These are phyloP conservation scores for Bufo gargarizans DNA, from an alignment of 2,113 vertebrate species.

Conservation along the genomic window DNA sequence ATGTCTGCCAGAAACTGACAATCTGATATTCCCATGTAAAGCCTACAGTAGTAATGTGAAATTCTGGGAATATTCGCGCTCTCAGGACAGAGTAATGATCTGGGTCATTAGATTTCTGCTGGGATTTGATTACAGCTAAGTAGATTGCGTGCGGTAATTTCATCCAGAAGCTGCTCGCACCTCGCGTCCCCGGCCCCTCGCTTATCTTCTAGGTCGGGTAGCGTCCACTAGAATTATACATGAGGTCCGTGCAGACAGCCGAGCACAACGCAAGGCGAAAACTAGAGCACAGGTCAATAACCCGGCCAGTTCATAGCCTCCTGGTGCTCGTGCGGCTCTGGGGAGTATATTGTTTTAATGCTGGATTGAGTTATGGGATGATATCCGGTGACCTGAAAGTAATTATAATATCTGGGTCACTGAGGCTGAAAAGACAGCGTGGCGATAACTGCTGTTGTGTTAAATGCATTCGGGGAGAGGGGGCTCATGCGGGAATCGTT, in stretches of 20 bases:
- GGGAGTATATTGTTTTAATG: not conserved
- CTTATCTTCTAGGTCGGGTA: not conserved
- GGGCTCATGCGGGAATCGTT: too few species aligned
- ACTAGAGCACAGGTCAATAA: not conserved
- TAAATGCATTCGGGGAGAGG: not conserved
- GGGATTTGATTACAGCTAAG: conserved; percentile 40
- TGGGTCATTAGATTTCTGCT: conserved; percentile 12
- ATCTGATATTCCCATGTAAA: not conserved
- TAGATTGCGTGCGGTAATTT: conserved; percentile 7
- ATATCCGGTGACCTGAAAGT: not conserved
- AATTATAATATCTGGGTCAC: conserved; percentile 13
- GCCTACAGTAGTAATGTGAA: not conserved
- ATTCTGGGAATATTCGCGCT: not conserved
- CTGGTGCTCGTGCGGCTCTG: not conserved
- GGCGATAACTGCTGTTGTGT: not conserved
- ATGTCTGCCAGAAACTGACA: not conserved
- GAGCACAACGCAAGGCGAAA: not conserved
- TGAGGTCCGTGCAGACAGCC: not conserved
- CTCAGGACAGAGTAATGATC: not conserved
- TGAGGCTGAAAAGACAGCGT: not conserved
- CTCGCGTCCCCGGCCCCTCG: not conserved
- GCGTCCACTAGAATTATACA: conserved; percentile 6
- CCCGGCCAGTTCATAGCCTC: not conserved
- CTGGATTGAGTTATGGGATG: not conserved
- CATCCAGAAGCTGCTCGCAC: conserved; percentile 15